Evolutionary conservation across 2,113 vertebrate species (phyloP).

Genomic region (Cairina moschata): DNA sequence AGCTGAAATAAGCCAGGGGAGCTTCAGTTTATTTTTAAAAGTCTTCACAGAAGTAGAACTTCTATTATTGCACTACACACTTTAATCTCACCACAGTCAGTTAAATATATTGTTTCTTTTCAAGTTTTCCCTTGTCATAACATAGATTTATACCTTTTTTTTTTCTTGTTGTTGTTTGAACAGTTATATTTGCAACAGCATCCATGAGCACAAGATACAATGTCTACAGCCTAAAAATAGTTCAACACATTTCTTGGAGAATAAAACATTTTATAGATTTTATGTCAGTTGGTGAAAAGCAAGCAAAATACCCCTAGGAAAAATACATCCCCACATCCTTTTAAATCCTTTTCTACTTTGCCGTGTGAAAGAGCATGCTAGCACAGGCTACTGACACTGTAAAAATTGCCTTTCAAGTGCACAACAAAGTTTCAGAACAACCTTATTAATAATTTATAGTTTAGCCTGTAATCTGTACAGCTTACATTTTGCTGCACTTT

Average conservation of each 20-base stretch:
- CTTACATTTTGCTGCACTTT: not conserved
- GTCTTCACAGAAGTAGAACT: not conserved
- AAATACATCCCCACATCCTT: not conserved
- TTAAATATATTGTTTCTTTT: not conserved
- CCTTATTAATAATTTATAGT: not conserved
- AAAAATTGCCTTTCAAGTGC: not conserved
- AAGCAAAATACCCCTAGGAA: not conserved
- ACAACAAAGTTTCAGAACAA: not conserved
- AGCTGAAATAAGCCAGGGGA: not conserved
- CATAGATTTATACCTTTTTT: not conserved
- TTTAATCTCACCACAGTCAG: not conserved
- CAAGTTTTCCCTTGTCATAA: not conserved
- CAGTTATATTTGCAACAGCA: not conserved
- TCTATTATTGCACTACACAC: not conserved
- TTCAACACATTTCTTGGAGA: not conserved
- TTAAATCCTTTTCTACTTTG: not conserved
- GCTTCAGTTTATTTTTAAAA: not conserved
- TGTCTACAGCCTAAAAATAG: not conserved
- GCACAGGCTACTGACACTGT: not conserved
- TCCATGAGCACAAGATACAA: not conserved
- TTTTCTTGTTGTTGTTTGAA: not conserved
- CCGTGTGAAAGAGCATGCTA: not conserved
- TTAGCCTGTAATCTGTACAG: not conserved
- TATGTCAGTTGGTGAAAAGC: not conserved
- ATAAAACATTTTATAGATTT: not conserved